phyloP scores from a whole-genome alignment of 2,888 invertebrate species.

The Brachyptera risi region DNA sequence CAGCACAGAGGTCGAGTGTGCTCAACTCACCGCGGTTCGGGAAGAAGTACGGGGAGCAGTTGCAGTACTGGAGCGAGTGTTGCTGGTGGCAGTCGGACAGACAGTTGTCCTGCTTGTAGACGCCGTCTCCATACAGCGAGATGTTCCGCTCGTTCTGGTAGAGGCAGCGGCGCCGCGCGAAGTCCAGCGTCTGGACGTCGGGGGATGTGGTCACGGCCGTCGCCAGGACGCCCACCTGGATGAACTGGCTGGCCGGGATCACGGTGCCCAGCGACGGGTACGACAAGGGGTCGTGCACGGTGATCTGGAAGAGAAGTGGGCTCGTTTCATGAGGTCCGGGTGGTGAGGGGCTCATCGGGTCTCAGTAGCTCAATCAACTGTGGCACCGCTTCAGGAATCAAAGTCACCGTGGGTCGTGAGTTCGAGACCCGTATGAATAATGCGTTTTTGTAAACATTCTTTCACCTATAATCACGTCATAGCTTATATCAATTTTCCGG shows the following conservation, averaged over 20 bases:
- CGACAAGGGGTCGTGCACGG: slow-evolving; percentile 37
- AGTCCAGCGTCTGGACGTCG: slow-evolving; percentile 33
- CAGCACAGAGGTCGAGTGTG: too few relatives aligned
- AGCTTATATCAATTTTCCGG: too few relatives aligned
- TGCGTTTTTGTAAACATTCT: too few relatives aligned
- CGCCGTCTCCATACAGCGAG: not conserved
- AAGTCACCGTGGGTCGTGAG: too few relatives aligned
- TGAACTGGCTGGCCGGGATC: slow-evolving; percentile 35
- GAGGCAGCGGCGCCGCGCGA: slow-evolving; percentile 34
- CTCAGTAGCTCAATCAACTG: too few relatives aligned
- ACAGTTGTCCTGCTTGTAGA: slow-evolving; percentile 37
- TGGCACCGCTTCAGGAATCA: too few relatives aligned
- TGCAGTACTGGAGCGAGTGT: slow-evolving; percentile 38
- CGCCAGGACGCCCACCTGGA: slow-evolving; percentile 37
- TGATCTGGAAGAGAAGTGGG: slow-evolving; percentile 33
- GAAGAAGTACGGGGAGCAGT: slow-evolving; percentile 41
- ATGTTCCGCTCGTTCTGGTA: slow-evolving; percentile 35
- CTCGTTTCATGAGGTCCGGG: too few relatives aligned
- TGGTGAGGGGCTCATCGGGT: too few relatives aligned
- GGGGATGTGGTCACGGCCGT: slow-evolving; percentile 37
- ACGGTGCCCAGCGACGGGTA: slow-evolving; percentile 38
- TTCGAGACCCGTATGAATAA: too few relatives aligned
- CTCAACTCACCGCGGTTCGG: slow-evolving; percentile 31
- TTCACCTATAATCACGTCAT: too few relatives aligned
- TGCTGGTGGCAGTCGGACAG: slow-evolving; percentile 38